Evolutionary conservation across 92 coral and sea anemone species (phyloP).

Genomic region (Montipora capitata): DNA sequence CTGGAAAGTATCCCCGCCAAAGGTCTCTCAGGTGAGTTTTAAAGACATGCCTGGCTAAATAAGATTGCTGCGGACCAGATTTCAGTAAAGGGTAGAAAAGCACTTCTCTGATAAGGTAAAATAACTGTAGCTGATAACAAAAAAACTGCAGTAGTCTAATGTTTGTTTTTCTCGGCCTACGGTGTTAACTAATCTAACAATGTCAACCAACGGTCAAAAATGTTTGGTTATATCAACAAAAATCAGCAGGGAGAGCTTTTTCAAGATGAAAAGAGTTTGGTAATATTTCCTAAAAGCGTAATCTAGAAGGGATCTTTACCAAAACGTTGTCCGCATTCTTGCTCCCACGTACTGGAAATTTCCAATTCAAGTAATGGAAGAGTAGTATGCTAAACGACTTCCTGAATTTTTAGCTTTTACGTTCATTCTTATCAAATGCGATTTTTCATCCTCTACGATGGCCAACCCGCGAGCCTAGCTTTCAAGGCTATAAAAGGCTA

Average conservation of each 20-base stretch:
- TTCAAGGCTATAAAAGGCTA: too few species aligned
- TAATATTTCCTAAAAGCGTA: neutral
- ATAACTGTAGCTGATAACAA: too few species aligned
- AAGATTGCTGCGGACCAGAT: too few species aligned
- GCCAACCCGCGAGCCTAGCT: too few species aligned
- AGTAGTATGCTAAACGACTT: neutral
- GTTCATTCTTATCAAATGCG: constrained; percentile 23
- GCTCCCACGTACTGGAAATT: constrained; percentile 13
- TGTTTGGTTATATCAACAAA: neutral
- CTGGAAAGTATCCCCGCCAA: too few species aligned
- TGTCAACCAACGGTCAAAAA: neutral
- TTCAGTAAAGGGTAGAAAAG: too few species aligned
- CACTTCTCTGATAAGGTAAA: too few species aligned
- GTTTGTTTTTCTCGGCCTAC: too few species aligned
- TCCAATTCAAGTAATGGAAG: neutral
- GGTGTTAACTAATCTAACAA: neutral
- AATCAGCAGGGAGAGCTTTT: neutral
- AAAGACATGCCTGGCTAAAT: too few species aligned
- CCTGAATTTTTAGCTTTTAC: neutral
- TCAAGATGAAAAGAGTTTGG: neutral
- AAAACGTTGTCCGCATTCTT: neutral
- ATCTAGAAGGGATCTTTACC: neutral
- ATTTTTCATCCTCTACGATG: too few species aligned
- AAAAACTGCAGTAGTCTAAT: too few species aligned
- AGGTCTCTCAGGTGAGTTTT: too few species aligned